Evolutionary conservation across 2,797 vertebrate genomes (phyloP).

Genomic region (Melopsittacus undulatus): DNA sequence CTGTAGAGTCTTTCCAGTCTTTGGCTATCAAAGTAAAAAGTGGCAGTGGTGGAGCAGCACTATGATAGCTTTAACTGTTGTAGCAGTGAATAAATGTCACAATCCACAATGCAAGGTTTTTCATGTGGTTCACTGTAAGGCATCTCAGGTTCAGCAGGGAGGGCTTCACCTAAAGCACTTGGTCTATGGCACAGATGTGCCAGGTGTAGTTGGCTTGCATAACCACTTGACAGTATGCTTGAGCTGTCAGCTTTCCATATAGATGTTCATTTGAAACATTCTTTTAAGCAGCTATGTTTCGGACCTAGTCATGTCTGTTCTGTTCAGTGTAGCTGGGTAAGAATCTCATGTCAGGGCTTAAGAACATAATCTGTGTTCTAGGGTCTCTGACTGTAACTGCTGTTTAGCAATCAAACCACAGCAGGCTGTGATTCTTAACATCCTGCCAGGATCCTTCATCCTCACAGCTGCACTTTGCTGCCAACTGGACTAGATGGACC

Average conservation of each 20-base stretch:
- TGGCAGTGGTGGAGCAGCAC: not conserved
- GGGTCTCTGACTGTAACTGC: not conserved
- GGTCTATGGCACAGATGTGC: rapidly evolving
- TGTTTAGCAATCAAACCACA: not conserved
- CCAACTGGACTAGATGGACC: not conserved
- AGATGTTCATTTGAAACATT: rapidly evolving
- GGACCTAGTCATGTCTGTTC: not conserved
- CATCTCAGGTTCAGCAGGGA: not conserved
- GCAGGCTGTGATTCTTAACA: not conserved
- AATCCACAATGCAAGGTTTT: not conserved
- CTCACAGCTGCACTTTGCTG: not conserved
- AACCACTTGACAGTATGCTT: not conserved
- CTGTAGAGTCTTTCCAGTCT: not conserved
- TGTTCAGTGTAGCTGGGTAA: not conserved
- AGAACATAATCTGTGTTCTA: not conserved
- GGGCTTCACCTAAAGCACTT: not conserved
- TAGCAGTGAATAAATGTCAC: not conserved
- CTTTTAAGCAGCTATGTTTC: not conserved
- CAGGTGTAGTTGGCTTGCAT: rapidly evolving
- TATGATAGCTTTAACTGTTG: not conserved
- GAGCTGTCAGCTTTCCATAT: not conserved
- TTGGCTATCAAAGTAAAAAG: not conserved
- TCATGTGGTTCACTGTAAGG: not conserved
- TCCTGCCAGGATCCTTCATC: not conserved
- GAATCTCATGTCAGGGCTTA: not conserved